Conservation (phyloP, 2,888 invertebrate species). For the Aspidapion aeneum region DNA sequence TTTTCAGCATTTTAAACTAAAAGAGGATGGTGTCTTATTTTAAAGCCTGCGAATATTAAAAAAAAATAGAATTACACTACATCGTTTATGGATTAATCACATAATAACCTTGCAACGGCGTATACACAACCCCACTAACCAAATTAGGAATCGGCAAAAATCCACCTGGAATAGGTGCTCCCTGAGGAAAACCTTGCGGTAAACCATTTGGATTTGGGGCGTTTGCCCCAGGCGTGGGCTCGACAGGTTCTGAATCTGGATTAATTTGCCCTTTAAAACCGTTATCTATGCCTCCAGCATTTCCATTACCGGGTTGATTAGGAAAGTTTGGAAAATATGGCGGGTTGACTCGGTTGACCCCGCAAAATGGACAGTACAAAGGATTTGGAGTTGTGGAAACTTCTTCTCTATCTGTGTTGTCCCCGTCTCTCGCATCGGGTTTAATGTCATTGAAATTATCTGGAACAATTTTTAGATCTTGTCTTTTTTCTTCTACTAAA, state of each 20-base stretch:
- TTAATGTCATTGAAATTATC: not conserved
- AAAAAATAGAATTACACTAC: too few relatives aligned
- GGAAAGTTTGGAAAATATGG: not conserved
- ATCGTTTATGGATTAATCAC: not conserved
- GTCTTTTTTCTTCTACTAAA: not conserved
- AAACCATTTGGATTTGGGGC: not conserved
- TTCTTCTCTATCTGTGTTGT: not conserved
- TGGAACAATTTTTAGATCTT: not conserved
- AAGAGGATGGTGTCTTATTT: too few relatives aligned
- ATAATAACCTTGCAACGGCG: not conserved
- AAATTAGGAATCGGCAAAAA: not conserved
- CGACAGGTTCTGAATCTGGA: not conserved
- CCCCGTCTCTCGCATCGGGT: not conserved
- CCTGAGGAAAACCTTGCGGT: not conserved
- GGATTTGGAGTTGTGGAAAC: not conserved
- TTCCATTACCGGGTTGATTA: not conserved
- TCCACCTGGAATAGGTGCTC: not conserved
- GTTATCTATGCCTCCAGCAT: not conserved
- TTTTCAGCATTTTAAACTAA: too few relatives aligned
- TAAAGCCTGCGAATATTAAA: too few relatives aligned
- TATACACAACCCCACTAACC: not conserved
- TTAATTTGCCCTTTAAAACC: not conserved
- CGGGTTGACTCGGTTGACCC: not conserved
- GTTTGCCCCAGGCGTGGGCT: not conserved
- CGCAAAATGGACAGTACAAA: not conserved